Base-by-base conservation (phyloP, 2,113 vertebrate species). In the Cottus gobio region DNA sequence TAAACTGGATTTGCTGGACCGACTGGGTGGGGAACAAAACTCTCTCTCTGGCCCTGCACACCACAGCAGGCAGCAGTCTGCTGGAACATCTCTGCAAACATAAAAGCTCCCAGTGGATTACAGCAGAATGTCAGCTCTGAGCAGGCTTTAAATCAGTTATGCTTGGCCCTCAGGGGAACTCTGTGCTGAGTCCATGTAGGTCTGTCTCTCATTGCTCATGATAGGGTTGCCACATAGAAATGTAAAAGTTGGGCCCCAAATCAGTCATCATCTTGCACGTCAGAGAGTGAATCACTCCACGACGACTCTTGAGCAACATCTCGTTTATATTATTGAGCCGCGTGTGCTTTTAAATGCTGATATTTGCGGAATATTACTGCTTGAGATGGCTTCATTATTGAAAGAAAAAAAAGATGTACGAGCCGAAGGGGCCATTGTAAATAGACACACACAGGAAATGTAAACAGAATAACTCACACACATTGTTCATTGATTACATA, bases 91-190 rank as follows among this genome's bases (percentile, higher is more conserved):
- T 92, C 87, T 92, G 89, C 85, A 91, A 92, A 92, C 92, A 92
- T 83, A 75, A 92, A 92, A 88, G 89, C 92, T 92, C 93, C 91
- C 92, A 34, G 87, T 85, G 93, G 94, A 94, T 95, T 93, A 93
- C 92, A 92, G 84, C 73, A 92, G 93, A 94, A 95, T 94, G 91
- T 94, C 91, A 93, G 84, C 90, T 77, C 84, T 26, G 88, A 93
- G 80, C 90, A 92, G 92, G 86, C 91, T 87, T 90, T 92, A 94
- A 94, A 93, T 94, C 94, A 93, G 92, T 94, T 93, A 92, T 92
- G 90, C 89, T 86, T 69, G 78, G 83, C 88, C 91, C 91, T 89
- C 89, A 3, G 90, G 93, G 91, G 91, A 90, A 87, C 90, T 87
- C 80, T 83, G 83, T 67, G 90, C 91, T 91, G 91, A 93, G 88